phyloP scores from a whole-genome alignment of 2,888 invertebrate genomes.

The Nomada ruficornis region DNA sequence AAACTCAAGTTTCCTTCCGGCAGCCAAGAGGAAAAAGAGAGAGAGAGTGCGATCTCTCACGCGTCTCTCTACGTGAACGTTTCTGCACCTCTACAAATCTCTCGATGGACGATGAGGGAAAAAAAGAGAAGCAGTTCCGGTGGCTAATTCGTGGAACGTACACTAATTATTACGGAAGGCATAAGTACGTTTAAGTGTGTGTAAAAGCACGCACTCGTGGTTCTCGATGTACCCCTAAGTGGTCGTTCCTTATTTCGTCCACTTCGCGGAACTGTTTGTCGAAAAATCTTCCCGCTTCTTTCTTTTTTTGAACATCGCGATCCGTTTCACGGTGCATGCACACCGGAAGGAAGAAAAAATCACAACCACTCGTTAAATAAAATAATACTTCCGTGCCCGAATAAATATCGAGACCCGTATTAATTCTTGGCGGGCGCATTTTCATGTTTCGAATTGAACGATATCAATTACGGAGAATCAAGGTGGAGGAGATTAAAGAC shows the following conservation, averaged over 20 bases:
- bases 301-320: background rate
- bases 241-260: slow-evolving; percentile 17
- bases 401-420: background rate
- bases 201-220: slow-evolving; percentile 46
- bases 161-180: slow-evolving; percentile 69
- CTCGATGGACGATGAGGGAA: slow-evolving; percentile 25
- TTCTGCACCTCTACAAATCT: slow-evolving; percentile 19
- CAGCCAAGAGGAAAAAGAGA: background rate
- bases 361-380: background rate
- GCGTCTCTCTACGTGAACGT: slow-evolving; percentile 11
- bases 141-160: slow-evolving; percentile 75
- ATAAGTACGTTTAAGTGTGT: slow-evolving; percentile 49
- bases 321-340: no score
- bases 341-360: background rate
- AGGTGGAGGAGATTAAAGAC: background rate
- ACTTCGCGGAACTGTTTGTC: background rate
- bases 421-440: background rate
- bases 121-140: slow-evolving; percentile 62
- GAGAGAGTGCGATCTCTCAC: background rate
- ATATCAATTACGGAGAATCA: background rate
- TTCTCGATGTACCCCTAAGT: slow-evolving; percentile 13
- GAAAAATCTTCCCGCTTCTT: background rate
- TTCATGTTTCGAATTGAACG: background rate
- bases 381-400: background rate
- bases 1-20: slow-evolving; percentile 34